These are phyloP conservation scores for Odontesthes bonariensis DNA, from an alignment of 2,113 vertebrate genomes.

Conservation along the genomic window DNA sequence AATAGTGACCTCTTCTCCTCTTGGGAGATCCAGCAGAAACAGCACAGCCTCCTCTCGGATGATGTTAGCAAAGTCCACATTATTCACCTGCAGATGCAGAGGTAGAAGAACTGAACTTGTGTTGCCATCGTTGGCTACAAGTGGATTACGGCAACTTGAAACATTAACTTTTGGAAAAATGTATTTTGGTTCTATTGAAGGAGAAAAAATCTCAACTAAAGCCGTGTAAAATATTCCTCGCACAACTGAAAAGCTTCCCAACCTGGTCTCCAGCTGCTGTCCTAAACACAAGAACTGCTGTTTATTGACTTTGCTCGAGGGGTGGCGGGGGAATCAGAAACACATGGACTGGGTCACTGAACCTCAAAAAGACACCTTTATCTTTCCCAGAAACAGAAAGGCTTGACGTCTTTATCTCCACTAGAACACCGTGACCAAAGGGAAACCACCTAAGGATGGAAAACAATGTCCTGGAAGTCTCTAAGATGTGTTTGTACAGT, in stretches of 20 bases:
- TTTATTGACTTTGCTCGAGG: constrained; percentile 77
- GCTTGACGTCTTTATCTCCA: constrained; percentile 71
- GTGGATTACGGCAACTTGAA: not conserved
- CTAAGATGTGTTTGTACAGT: constrained; percentile 69
- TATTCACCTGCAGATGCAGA: constrained; percentile 89
- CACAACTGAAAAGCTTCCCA: constrained; percentile 21
- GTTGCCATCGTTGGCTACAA: not conserved
- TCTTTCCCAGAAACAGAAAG: constrained; percentile 73
- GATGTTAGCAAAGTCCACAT: constrained; percentile 98
- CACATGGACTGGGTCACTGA: constrained; percentile 72
- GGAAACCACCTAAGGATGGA: constrained; percentile 65
- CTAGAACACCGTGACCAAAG: constrained; percentile 65
- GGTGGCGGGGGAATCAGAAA: constrained; percentile 65
- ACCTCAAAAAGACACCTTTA: constrained; percentile 74
- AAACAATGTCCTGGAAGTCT: constrained; percentile 79
- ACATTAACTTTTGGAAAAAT: not conserved
- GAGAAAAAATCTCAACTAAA: constrained; percentile 30
- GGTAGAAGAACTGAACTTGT: not conserved
- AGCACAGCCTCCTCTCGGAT: constrained; percentile 98
- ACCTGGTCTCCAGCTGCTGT: constrained; percentile 50
- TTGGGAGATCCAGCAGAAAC: constrained; percentile 96
- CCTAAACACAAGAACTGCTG: constrained; percentile 76
- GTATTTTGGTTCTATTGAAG: not conserved
- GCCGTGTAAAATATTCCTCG: constrained; percentile 30
- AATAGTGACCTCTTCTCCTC: constrained; percentile 97